Evolutionary conservation across 2,888 invertebrate species (phyloP).

Genomic region (Abrostola triplasia): DNA sequence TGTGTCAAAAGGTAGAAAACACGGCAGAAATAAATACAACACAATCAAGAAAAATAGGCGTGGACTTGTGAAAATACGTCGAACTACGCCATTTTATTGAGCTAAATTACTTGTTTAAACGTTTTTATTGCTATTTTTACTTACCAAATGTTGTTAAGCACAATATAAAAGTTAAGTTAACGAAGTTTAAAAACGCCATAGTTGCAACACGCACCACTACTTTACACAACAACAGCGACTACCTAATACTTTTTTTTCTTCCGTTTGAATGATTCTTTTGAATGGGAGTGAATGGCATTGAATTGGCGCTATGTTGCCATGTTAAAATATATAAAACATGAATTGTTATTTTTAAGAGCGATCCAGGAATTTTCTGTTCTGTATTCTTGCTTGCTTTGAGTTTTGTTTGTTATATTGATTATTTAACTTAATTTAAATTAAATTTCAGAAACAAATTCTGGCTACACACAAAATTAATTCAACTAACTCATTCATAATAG

Average conservation of each 20-base stretch:
- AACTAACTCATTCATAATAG: neutral
- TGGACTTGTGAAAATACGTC: slow-evolving; percentile 29
- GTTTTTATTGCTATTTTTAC: slow-evolving; percentile 50
- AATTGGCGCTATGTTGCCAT: neutral
- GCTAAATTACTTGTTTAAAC: neutral
- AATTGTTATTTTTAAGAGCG: too few relatives aligned
- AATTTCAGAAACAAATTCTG: too few relatives aligned
- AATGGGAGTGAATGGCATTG: slow-evolving; percentile 34
- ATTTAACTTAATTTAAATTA: too few relatives aligned
- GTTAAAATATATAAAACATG: neutral
- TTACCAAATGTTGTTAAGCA: slow-evolving; percentile 68
- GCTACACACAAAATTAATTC: neutral
- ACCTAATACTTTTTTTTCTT: slow-evolving; percentile 21
- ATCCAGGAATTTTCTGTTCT: too few relatives aligned
- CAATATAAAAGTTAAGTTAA: slow-evolving; percentile 64
- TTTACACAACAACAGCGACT: slow-evolving; percentile 34
- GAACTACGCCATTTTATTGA: slow-evolving; percentile 22
- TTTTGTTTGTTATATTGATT: too few relatives aligned
- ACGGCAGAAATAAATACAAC: slow-evolving; percentile 11
- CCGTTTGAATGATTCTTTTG: slow-evolving; percentile 53
- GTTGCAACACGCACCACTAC: slow-evolving; percentile 43
- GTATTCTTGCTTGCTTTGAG: too few relatives aligned
- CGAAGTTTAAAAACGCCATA: slow-evolving; percentile 67
- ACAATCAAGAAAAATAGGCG: slow-evolving; percentile 21
- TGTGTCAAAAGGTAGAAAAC: slow-evolving; percentile 31